Conservation (phyloP, 2,797 vertebrate genomes). For the Neosilurus hyrtlii region DNA sequence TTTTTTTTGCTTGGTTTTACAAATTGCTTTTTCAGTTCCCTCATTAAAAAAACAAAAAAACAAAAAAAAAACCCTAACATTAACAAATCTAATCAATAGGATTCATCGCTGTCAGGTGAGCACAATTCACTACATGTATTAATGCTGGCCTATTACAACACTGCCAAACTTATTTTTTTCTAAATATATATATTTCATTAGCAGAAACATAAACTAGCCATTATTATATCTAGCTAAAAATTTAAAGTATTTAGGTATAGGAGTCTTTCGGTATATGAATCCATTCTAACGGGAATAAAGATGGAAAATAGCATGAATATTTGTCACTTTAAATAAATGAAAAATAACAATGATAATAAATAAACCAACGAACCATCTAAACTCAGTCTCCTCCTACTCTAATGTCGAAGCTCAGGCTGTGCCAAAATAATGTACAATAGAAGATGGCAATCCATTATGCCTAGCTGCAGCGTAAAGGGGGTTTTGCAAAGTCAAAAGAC, state of each 20-base stretch:
- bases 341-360: not conserved
- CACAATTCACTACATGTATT: constrained; percentile 15
- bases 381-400: not conserved
- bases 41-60: not conserved
- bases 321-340: not conserved
- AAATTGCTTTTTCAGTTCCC: not conserved
- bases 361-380: not conserved
- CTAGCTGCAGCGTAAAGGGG: constrained; percentile 63
- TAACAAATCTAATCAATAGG: constrained; percentile 10
- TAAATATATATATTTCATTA: not conserved
- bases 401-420: constrained; percentile 11
- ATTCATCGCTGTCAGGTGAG: constrained; percentile 28
- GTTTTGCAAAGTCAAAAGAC: constrained; percentile 60
- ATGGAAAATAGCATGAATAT: not conserved
- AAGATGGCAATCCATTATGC: not conserved
- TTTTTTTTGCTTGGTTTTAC: not conserved
- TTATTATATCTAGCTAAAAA: constrained; percentile 9
- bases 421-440: not conserved
- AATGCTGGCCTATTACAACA: not conserved
- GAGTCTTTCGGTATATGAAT: not conserved
- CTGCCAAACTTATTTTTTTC: not conserved
- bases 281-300: not conserved
- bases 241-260: not conserved
- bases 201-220: constrained; percentile 11
- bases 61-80: not conserved